Conservation (phyloP, 1,140 invertebrate genomes). For the Sitophilus oryzae region DNA sequence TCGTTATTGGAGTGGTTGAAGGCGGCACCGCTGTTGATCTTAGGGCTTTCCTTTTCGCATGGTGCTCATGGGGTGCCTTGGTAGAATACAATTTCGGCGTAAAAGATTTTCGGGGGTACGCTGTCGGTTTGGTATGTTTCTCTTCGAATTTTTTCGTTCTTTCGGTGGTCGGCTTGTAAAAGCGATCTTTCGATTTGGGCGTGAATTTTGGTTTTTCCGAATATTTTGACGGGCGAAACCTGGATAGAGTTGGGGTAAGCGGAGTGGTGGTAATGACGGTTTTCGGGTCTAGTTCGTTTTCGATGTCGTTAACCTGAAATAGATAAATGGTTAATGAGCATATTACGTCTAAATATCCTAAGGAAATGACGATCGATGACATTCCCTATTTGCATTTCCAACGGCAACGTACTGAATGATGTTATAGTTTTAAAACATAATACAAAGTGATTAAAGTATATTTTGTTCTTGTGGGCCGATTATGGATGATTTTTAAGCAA, state of each 20-base stretch:
- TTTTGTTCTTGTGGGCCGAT: too few relatives aligned
- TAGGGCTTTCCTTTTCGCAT: conserved; percentile 14
- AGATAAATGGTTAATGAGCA: background rate
- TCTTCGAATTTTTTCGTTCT: conserved; percentile 21
- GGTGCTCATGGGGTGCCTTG: conserved; percentile 1
- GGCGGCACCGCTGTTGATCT: conserved; percentile 15
- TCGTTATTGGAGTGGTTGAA: conserved; percentile 13
- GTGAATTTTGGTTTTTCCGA: conserved; percentile 16
- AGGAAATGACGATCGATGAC: too few relatives aligned
- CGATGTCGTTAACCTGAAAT: conserved; percentile 31
- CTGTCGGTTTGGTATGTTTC: conserved; percentile 11
- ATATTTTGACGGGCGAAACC: conserved; percentile 1
- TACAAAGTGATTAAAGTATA: too few relatives aligned
- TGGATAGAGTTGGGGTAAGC: conserved; percentile 7
- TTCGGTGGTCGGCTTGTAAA: conserved; percentile 16
- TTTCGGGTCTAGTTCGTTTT: conserved; percentile 36
- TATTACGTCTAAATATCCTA: too few relatives aligned
- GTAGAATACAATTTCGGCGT: background rate
- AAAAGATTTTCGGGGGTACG: conserved; percentile 13
- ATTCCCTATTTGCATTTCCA: too few relatives aligned
- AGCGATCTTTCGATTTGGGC: background rate
- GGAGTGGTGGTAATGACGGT: conserved; percentile 17
- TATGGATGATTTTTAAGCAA: too few relatives aligned
- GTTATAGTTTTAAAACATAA: too few relatives aligned
- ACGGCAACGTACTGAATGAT: too few relatives aligned